phyloP scores from a whole-genome alignment of 2,888 invertebrate genomes.

The Iphiclides podalirius region DNA sequence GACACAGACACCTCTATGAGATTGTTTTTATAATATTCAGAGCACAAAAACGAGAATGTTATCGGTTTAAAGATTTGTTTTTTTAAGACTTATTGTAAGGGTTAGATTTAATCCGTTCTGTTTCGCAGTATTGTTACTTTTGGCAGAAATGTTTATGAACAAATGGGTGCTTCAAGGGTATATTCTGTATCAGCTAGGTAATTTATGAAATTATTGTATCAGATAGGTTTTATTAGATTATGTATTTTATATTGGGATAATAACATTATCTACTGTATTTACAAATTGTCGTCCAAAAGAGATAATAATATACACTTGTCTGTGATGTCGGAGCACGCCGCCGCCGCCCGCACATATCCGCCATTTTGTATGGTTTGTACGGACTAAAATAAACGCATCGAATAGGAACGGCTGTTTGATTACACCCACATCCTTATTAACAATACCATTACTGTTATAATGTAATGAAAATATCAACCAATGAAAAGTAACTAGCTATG shows the following conservation, averaged over 20 bases:
- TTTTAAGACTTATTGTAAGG: not conserved
- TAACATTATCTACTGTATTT: slow-evolving; percentile 23
- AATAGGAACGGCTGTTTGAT: not conserved
- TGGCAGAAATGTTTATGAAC: slow-evolving; percentile 4
- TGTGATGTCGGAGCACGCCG: slow-evolving; percentile 33
- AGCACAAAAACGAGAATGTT: not conserved
- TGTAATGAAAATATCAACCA: too few relatives aligned
- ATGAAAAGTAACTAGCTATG: too few relatives aligned
- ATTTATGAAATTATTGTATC: slow-evolving; percentile 2
- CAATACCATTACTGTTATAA: too few relatives aligned
- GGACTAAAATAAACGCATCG: slow-evolving; percentile 26
- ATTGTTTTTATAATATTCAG: not conserved
- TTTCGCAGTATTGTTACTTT: slow-evolving; percentile 2
- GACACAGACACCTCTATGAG: not conserved
- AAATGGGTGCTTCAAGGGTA: slow-evolving; percentile 15
- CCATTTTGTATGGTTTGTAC: slow-evolving; percentile 34
- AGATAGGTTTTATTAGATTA: slow-evolving; percentile 14
- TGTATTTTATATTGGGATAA: slow-evolving; percentile 10
- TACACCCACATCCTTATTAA: too few relatives aligned
- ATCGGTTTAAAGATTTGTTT: not conserved
- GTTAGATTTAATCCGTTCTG: not conserved
- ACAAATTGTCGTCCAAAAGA: slow-evolving; percentile 37
- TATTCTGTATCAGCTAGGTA: not conserved
- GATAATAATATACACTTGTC: slow-evolving; percentile 34
- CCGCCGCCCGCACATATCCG: slow-evolving; percentile 32